Conservation (phyloP, 2,113 vertebrate species). For the Percopsis transmontana region DNA sequence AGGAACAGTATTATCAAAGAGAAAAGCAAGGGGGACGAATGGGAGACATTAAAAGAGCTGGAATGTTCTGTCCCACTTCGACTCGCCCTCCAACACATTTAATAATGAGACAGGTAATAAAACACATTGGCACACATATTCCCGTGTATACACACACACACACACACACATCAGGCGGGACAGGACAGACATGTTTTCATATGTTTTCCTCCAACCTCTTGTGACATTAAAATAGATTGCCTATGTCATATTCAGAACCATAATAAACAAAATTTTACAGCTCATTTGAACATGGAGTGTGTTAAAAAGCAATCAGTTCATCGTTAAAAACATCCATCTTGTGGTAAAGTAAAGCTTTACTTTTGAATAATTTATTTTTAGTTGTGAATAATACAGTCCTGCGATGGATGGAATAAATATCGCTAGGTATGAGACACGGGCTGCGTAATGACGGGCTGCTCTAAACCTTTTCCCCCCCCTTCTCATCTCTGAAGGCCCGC, state of each 20-base stretch:
- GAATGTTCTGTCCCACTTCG: slow-evolving; percentile 75
- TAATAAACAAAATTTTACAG: slow-evolving; percentile 72
- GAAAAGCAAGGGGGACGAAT: slow-evolving; percentile 54
- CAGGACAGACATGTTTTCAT: slow-evolving; percentile 50
- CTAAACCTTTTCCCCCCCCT: slow-evolving; percentile 53
- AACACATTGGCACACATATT: slow-evolving; percentile 41
- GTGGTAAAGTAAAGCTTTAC: slow-evolving; percentile 57
- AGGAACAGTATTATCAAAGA: slow-evolving; percentile 77
- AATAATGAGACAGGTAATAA: slow-evolving; percentile 81
- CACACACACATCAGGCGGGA: slow-evolving; percentile 24
- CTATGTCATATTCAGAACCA: slow-evolving; percentile 61
- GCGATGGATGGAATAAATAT: slow-evolving; percentile 57
- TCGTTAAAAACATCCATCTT: slow-evolving; percentile 72
- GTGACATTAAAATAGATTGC: slow-evolving; percentile 64
- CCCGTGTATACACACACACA: slow-evolving; percentile 11
- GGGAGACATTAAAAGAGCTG: slow-evolving; percentile 76
- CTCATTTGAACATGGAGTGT: slow-evolving; percentile 68
- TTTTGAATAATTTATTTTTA: slow-evolving; percentile 64
- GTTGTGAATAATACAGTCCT: slow-evolving; percentile 53
- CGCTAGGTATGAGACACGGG: slow-evolving; percentile 59
- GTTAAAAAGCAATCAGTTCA: slow-evolving; percentile 74
- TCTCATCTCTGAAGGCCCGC: slow-evolving; percentile 53
- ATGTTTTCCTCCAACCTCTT: slow-evolving; percentile 40
- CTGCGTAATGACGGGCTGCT: slow-evolving; percentile 45
- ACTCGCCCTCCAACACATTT: slow-evolving; percentile 70